These are phyloP conservation scores for Sinella curviseta DNA, from an alignment of 1,140 invertebrate species.

Conservation along the genomic window DNA sequence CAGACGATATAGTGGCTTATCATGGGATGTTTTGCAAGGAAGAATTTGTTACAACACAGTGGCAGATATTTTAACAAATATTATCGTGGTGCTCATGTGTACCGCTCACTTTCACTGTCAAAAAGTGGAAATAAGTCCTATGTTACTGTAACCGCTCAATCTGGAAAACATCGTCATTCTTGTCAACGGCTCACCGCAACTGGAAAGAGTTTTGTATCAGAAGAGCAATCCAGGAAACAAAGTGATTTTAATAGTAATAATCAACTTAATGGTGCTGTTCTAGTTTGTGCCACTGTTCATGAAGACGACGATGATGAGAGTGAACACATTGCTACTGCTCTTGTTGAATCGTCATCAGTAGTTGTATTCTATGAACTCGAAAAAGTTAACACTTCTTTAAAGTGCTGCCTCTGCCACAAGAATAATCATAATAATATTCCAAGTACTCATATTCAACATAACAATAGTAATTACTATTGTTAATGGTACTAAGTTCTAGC, in stretches of 20 bases:
- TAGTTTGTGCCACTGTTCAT: background rate
- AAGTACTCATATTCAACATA: background rate
- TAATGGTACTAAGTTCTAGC: too few relatives aligned
- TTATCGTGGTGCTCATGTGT: background rate
- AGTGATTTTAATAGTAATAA: background rate
- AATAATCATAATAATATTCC: too few relatives aligned
- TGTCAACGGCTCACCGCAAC: background rate
- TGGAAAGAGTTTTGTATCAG: background rate
- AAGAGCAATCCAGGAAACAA: background rate
- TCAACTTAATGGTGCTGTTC: background rate
- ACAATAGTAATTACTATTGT: too few relatives aligned
- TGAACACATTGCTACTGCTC: background rate
- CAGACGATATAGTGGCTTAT: background rate
- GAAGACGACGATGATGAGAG: background rate
- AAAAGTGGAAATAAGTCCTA: background rate
- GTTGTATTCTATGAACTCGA: background rate
- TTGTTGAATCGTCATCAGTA: too few relatives aligned
- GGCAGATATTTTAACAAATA: background rate
- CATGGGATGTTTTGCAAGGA: background rate
- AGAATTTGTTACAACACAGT: background rate
- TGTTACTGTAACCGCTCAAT: background rate
- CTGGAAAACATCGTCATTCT: background rate
- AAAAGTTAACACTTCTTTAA: background rate
- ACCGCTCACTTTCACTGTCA: background rate
- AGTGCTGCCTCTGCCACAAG: too few relatives aligned